A percentile compares a stretch with the other conserved stretches of the same genome.
These are phyloP conservation scores for Palloptera scutellata DNA, from an alignment of 2,888 invertebrate genomes.

Conservation along the genomic window DNA sequence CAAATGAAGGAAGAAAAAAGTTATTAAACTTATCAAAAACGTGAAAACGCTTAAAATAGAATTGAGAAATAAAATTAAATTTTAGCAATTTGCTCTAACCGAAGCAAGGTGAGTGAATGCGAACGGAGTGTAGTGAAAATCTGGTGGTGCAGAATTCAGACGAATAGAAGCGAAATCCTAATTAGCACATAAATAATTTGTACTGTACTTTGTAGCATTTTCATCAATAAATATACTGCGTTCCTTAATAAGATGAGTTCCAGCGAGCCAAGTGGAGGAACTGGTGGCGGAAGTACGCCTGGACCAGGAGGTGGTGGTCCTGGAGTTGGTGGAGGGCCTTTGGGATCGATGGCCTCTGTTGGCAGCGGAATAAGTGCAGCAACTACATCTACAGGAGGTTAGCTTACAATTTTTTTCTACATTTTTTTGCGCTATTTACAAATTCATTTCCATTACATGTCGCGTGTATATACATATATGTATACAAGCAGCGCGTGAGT, in stretches of 20 bases:
- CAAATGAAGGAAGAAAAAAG: too few relatives aligned
- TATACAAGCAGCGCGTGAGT: constrained; percentile 33
- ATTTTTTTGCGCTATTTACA: too few relatives aligned
- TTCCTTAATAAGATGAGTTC: constrained; percentile 54
- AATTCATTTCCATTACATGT: too few relatives aligned
- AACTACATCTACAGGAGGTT: constrained; percentile 51
- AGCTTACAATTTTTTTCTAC: constrained; percentile 36
- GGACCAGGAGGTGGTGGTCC: constrained; percentile 46
- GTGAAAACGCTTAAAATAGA: too few relatives aligned
- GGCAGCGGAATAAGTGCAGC: constrained; percentile 33
- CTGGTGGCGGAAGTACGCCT: constrained; percentile 45
- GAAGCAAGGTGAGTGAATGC: too few relatives aligned
- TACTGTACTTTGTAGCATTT: constrained; percentile 44
- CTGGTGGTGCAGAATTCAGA: too few relatives aligned
- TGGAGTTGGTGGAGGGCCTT: constrained; percentile 46
- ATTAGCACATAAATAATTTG: too few relatives aligned
- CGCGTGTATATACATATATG: neutral
- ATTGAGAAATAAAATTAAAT: too few relatives aligned
- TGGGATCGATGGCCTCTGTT: constrained; percentile 4
- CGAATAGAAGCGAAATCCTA: too few relatives aligned
- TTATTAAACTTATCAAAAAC: too few relatives aligned
- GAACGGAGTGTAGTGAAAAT: too few relatives aligned
- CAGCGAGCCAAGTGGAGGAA: constrained; percentile 45
- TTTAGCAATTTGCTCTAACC: too few relatives aligned
- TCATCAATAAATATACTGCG: constrained; percentile 48